phyloP scores from a whole-genome alignment of 1,140 invertebrate species.

The Listronotus oregonensis region DNA sequence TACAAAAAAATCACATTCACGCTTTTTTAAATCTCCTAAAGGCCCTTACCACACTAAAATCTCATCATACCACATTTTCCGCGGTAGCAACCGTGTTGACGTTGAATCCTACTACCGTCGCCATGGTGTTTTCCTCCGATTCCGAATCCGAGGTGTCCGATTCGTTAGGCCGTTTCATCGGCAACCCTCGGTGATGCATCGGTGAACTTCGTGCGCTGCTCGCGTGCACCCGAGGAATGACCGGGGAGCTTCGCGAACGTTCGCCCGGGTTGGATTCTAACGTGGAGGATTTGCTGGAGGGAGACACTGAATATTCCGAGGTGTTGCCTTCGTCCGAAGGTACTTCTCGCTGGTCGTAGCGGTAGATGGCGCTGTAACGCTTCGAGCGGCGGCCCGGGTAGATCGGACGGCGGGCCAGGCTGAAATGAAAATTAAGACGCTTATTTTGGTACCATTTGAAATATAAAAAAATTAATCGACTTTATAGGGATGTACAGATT shows the following conservation, averaged over 20 bases:
- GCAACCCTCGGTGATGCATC: background rate
- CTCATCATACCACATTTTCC: slow-evolving; percentile 7
- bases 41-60: slow-evolving; percentile 14
- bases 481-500: too few relatives aligned
- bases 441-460: too few relatives aligned
- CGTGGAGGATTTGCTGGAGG: slow-evolving; percentile 75
- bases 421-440: slow-evolving; percentile 54
- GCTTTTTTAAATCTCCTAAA: background rate
- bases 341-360: slow-evolving; percentile 58
- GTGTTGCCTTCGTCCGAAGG: slow-evolving; percentile 76
- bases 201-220: background rate
- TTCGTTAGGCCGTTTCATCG: slow-evolving; percentile 42
- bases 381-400: slow-evolving; percentile 67
- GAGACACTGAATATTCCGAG: slow-evolving; percentile 75
- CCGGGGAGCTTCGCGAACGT: slow-evolving; percentile 19
- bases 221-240: slow-evolving; percentile 11
- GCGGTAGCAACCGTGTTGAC: slow-evolving; percentile 9
- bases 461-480: too few relatives aligned
- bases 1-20: too few relatives aligned
- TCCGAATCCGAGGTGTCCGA: slow-evolving; percentile 51
- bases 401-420: slow-evolving; percentile 69
- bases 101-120: slow-evolving; percentile 45
- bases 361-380: slow-evolving; percentile 60
- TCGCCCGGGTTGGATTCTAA: slow-evolving; percentile 72
- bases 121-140: slow-evolving; percentile 52